Evolutionary conservation across 1,140 invertebrate genomes (phyloP).

Genomic region (Stratiolaelaps scimitus): DNA sequence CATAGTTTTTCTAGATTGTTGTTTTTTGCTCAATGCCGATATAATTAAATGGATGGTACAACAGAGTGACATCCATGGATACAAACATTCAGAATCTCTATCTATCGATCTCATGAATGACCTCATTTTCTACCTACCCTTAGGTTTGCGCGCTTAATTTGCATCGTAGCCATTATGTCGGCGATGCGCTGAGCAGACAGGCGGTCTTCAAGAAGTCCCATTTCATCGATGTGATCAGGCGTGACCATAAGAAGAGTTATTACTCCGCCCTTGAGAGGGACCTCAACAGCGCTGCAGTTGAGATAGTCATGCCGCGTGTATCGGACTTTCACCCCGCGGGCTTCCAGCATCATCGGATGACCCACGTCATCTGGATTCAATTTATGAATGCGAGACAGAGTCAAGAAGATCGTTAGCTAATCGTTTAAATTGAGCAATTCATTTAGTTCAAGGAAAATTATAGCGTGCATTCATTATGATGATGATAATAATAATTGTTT

Average conservation of each 20-base stretch:
- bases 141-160: constrained; percentile 34
- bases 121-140: constrained; percentile 34
- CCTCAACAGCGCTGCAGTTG: constrained; percentile 36
- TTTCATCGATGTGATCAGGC: constrained; percentile 32
- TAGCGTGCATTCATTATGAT: too few species aligned
- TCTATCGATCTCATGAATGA: too few species aligned
- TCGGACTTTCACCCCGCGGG: constrained; percentile 27
- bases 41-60: too few species aligned
- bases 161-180: constrained; percentile 36
- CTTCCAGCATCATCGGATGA: constrained; percentile 22
- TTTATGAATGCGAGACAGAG: too few species aligned
- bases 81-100: too few species aligned
- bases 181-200: constrained; percentile 36
- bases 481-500: too few species aligned
- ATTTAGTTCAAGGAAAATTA: too few species aligned
- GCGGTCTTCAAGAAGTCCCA: constrained; percentile 35
- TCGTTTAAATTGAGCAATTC: too few species aligned
- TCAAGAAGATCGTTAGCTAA: too few species aligned
- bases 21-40: too few species aligned
- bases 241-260: constrained; percentile 36
- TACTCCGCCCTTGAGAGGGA: constrained; percentile 37
- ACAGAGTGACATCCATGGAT: too few species aligned
- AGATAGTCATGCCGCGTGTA: constrained; percentile 36
- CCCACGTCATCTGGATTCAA: constrained; percentile 2
- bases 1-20: too few species aligned